Evolutionary conservation across 2,888 invertebrate species (phyloP).

Genomic region (Tiliacea citrago): DNA sequence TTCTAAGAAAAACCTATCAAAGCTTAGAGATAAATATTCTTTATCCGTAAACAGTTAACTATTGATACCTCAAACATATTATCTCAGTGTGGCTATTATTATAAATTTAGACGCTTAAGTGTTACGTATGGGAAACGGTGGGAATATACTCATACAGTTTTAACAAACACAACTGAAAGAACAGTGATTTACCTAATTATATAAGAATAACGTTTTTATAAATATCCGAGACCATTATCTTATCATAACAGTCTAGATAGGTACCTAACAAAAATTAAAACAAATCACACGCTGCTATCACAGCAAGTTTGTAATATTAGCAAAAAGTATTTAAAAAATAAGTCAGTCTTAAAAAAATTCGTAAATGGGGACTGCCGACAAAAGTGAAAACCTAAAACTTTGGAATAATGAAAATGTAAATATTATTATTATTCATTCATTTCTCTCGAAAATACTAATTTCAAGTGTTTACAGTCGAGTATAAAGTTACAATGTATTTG

Average conservation of each 20-base stretch:
- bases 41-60: not conserved
- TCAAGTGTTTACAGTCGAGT: no score
- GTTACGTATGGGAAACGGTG: not conserved
- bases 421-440: no score
- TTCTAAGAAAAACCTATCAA: not conserved
- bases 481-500: no score
- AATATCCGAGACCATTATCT: not conserved
- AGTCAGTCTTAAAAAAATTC: no score
- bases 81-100: not conserved
- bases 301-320: not conserved
- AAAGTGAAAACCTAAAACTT: no score
- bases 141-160: not conserved
- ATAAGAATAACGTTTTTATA: constrained; percentile 22
- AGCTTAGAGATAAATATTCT: not conserved
- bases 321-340: not conserved
- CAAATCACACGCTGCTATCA: not conserved
- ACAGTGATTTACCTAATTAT: constrained; percentile 7
- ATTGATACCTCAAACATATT: not conserved
- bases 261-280: constrained; percentile 8
- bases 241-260: constrained; percentile 17
- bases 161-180: constrained; percentile 11
- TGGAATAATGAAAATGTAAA: no score
- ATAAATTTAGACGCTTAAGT: not conserved
- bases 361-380: no score
- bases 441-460: no score